Base-by-base conservation (phyloP, 2,888 invertebrate species). In the Metallyticus violacea region DNA sequence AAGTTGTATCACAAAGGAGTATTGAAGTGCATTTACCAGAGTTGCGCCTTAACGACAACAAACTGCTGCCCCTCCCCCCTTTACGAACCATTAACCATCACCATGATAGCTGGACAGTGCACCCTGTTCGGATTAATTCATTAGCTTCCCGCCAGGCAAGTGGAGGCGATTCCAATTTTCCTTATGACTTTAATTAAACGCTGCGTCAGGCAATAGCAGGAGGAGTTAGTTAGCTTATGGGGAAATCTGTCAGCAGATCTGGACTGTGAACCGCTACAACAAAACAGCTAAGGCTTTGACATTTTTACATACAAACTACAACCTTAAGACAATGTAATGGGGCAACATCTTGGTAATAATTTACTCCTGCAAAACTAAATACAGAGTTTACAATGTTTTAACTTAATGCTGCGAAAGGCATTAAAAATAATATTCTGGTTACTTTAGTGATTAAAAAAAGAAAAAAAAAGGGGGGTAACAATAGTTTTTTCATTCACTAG, bases 161-260 rank as follows among this genome's bases (percentile, higher is more conserved):
- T 28, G 77, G 77, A 28, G 83, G 62, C 76, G 85, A 86, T 87
- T 85, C 86, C 87, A 87, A 87, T 87, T 87, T 85, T 80, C 87
- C 85, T 87, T 86, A 86, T 87, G 86, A 84, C 86, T 85, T 86
- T 86, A 87, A 87, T 87, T 86, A 87, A 87, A 78, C 87, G 85
- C 85, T 85, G 28, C 81, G 81, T 77, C 77, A 83, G 62, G 81
- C 81, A n/a, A n/a, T n/a, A n/a, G n/a, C n/a, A n/a, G 40, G 40
- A 62, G 22, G 40, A 62, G 40, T 22, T 62, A 62, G 40, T 15
- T 62, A 4, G 40, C 40, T 62, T 62, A 62, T 62, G 40, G 15
- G 15, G 15, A 62, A 62, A 62, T 62, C 40, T 62, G 40, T 62
- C 40, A 62, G 4, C 15, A 62, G 40, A 22, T 15, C n/a, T 15